phyloP scores from a whole-genome alignment of 2,797 vertebrate genomes.

The Lacerta agilis region DNA sequence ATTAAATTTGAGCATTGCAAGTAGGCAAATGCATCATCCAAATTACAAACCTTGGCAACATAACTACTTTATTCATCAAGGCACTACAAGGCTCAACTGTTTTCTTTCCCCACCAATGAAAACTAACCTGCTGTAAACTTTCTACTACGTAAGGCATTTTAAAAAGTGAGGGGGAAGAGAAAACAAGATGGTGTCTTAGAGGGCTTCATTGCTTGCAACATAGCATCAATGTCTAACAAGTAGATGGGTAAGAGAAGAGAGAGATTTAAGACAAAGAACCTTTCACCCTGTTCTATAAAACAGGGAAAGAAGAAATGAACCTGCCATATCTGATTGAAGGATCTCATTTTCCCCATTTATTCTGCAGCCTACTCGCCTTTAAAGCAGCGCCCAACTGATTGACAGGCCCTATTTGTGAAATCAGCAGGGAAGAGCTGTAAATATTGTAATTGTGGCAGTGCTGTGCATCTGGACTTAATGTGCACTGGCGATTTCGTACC shows the following conservation, averaged over 20 bases:
- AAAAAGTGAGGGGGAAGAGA: not conserved
- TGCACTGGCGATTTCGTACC: slow-evolving; percentile 36
- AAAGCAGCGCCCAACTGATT: slow-evolving; percentile 27
- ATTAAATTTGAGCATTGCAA: not conserved
- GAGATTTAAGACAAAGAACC: slow-evolving; percentile 23
- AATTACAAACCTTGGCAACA: not conserved
- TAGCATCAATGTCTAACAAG: not conserved
- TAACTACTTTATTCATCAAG: not conserved
- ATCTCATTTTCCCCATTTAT: slow-evolving; percentile 45
- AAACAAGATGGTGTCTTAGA: not conserved
- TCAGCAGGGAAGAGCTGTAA: slow-evolving; percentile 55
- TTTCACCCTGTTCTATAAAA: slow-evolving; percentile 6
- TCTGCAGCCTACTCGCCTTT: slow-evolving; percentile 19
- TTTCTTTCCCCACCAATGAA: not conserved
- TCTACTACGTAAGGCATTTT: not conserved
- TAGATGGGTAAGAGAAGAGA: not conserved
- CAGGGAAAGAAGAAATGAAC: slow-evolving; percentile 49
- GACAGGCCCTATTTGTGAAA: slow-evolving; percentile 56
- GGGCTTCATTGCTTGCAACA: not conserved
- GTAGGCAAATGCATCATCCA: not conserved
- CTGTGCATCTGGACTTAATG: slow-evolving; percentile 35
- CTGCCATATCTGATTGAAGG: slow-evolving; percentile 51
- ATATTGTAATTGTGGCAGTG: slow-evolving; percentile 57
- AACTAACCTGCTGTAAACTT: not conserved
- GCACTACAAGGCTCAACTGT: not conserved